Evolutionary conservation across 1,140 invertebrate species (phyloP), one percentile per base, ranked within the genome.

Genomic region (Odontomachus brunneus): DNA sequence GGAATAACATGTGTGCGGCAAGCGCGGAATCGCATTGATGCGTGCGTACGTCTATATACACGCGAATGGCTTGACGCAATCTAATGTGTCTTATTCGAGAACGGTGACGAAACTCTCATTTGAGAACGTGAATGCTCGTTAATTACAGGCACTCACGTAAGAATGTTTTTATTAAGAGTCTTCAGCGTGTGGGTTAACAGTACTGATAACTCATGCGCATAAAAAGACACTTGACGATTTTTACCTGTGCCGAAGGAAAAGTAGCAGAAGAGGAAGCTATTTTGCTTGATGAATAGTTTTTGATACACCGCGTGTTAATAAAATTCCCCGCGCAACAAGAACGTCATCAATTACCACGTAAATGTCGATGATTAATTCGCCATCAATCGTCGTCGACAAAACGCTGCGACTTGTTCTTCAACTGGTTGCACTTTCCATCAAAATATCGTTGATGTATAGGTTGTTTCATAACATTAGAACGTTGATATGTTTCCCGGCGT

Each of bases 51-150:
- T 76, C 19, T 53, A 4, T 19, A 11, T 65, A 22, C 53, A 65
- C 15, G 11, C 38, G 62, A 66, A 76, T 38, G 11, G 66, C 12
- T 14, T 65, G 11, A 14, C 48, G 19, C 53, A 76, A 76, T 55
- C 53, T 48, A 66, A 33, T 29, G n/a, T n/a, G 29, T 57, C 11
- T 44, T 22, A 59, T 44, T 59, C 26, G 53, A 76, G 62, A 66
- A 76, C 44, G 9, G 26, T 76, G 73, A 76, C 44, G 59, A 65
- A 76, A 76, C 26, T 75, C 72, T 65, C 60, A 53, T 76, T 76
- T 76, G n/a, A n/a, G n/a, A 53, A 33, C 12, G n/a, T 55, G 17
- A 4, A 55, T n/a, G 19, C 9, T 11, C n/a, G 44, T 65, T 65
- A 76, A 76, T 53, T 19, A 76, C 44, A 22, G 7, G 1, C 62